Base-by-base conservation (phyloP, 2,888 invertebrate species). In the Agrotis ipsilon region DNA sequence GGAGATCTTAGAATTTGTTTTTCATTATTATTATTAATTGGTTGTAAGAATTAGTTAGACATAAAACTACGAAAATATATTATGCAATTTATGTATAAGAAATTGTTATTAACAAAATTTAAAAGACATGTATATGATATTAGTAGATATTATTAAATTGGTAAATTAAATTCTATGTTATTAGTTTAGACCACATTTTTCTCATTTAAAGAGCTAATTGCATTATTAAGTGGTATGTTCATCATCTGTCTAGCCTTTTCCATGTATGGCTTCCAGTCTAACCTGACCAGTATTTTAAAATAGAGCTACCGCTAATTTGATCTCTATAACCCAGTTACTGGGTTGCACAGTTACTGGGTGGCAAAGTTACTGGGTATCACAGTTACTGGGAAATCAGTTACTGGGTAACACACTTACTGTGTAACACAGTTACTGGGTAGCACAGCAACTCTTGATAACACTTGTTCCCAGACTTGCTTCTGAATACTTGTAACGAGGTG, bases 61-160 rank as follows among this genome's bases (percentile, higher is more conserved):
- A 43, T 60, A 60, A 57, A 75, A 39, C 51, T 51, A 49, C 49
- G 14, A 59, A 46, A 54, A 54, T 1, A 19, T n/a, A n/a, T n/a
- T n/a, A n/a, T 45, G 43, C 43, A 49, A 39, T 49, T 48, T 32
- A 27, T 21, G 6, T 21, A 21, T 27, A 43, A 24, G n/a, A 24
- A 66, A 74, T 64, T 27, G 13, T 24, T 43, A 49, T 6, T 46
- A 74, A 55, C 75, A 75, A 68, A 75, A 68, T 51, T 72, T 48
- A 16, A 46, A 39, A 1, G 18, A 72, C 58, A 51, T 24, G 18
- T 49, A 46, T 61, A 68, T 46, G 11, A 51, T 75, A 73, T 74
- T 49, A 45, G 6, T 49, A 9, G 13, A 32, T 55, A 54, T 60
- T 60, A 73, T 45, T 54, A 2, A 51, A 45, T 66, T 59, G 1